These are phyloP conservation scores for Acronicta leporina DNA, from an alignment of 2,888 invertebrate genomes.

Conservation along the genomic window DNA sequence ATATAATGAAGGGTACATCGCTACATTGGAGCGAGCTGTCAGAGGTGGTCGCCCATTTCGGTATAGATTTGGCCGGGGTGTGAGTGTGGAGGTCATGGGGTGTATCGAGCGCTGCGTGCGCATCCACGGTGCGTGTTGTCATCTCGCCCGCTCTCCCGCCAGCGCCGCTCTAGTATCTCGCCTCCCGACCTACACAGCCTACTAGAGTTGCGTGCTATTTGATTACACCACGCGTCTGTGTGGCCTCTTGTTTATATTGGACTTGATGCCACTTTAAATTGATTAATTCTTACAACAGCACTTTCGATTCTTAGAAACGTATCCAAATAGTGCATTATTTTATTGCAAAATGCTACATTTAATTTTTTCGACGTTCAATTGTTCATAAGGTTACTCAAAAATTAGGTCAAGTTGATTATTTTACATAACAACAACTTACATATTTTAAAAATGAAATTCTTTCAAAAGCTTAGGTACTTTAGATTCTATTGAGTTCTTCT, in stretches of 20 bases:
- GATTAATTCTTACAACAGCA: conserved; percentile 83
- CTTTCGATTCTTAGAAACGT: conserved; percentile 72
- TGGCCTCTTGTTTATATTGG: conserved; percentile 86
- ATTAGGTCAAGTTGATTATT: conserved; percentile 9
- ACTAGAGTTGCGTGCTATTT: conserved; percentile 81
- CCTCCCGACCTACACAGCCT: conserved; percentile 75
- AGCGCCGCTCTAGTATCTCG: conserved; percentile 46
- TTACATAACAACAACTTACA: too few species aligned
- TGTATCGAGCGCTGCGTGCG: conserved; percentile 81
- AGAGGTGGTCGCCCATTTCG: conserved; percentile 80
- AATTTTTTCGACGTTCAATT: too few species aligned
- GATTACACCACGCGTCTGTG: conserved; percentile 81
- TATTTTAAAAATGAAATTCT: too few species aligned
- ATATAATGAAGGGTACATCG: conserved; percentile 87
- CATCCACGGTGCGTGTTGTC: conserved; percentile 71
- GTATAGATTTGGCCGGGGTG: conserved; percentile 78
- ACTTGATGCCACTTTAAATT: conserved; percentile 85
- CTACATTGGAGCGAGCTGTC: conserved; percentile 83
- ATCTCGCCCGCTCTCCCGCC: conserved; percentile 68
- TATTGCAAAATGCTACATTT: too few species aligned
- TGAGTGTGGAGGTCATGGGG: conserved; percentile 72
- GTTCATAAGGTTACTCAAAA: not conserved
- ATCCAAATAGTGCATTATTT: conserved; percentile 52
- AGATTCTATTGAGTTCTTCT: too few species aligned
- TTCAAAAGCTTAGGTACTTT: too few species aligned